Base-by-base conservation (phyloP, 1,140 invertebrate genomes). In the Ips nitidus region DNA sequence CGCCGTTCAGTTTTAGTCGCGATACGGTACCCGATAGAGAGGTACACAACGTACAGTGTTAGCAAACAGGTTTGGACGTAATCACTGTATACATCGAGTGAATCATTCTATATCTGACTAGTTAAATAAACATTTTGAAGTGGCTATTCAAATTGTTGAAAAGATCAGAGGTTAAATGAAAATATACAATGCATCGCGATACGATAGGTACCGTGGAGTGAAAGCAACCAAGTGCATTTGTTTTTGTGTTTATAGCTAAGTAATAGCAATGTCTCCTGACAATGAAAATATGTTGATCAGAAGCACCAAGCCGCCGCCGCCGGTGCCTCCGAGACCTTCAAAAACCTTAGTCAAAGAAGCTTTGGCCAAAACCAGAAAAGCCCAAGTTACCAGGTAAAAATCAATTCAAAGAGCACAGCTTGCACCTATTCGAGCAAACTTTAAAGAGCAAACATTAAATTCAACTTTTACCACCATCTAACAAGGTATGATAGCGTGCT, bases 261-360 rank as follows among this genome's bases (percentile, higher is more conserved):
- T 40, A 41, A 58, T 5, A 58, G 36, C 45, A 45, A 61, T 61
- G 59, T 45, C 59, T 45, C 42, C 59, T 2, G 59, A 61, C 36
- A 78, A 66, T 53, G 56, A 71, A 3, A 53, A n/a, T 41, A 50
- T 58, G 3, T 68, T 70, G 37, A 74, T 74, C 41, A 72, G 57
- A 66, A 69, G 74, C 58, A 61, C 57, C 7, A 78, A 78, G 75
- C 86, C 88, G 66, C 88, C 89, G 50, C 89, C 89, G 53, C 89
- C 89, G 64, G 88, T 90, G 55, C 89, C 89, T n/a, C 89, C 89
- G 39, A 81, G 89, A 63, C 89, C 89, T 8, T 89, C 87, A 75
- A 85, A 88, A 75, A 86, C 85, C 76, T 81, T 89, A 74, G 86
- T 89, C 43, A 87, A 87, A 1, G 88, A 90, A 77, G 88, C 89